These are phyloP conservation scores for Drosophila meridionalis DNA, from an alignment of 2,888 invertebrate species.

Conservation along the genomic window DNA sequence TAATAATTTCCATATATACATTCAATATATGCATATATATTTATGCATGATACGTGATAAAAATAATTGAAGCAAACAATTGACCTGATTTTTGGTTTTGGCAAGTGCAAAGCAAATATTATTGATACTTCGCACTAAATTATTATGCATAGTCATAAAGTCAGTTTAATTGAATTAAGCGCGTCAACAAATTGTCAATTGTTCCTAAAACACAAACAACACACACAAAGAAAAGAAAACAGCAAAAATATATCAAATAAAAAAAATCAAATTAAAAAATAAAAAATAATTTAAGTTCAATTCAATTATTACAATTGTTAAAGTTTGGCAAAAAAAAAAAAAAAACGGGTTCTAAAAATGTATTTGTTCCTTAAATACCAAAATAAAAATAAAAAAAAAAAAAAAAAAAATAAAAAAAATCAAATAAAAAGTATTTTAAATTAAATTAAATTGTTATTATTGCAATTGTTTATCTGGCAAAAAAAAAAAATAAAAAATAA, in stretches of 20 bases:
- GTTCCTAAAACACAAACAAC: not conserved
- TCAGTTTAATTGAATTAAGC: not conserved
- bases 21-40: not conserved
- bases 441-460: not conserved
- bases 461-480: no score
- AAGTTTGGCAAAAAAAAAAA: no score
- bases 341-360: no score
- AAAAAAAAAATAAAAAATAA: no score
- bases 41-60: slow-evolving; percentile 2
- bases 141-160: slow-evolving; percentile 8
- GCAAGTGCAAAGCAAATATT: slow-evolving; percentile 1
- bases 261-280: not conserved
- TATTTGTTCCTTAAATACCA: not conserved
- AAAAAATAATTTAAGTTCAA: not conserved
- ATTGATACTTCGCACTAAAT: slow-evolving; percentile 1
- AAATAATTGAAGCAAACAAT: slow-evolving; percentile 3
- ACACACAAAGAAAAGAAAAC: no score
- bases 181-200: not conserved
- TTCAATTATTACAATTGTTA: not conserved
- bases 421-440: not conserved
- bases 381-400: not conserved
- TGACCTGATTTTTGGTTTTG: not conserved
- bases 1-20: not conserved
- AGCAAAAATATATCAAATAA: not conserved
- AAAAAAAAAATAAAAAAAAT: no score